Evolutionary conservation across 2,113 vertebrate species (phyloP), one percentile per base, ranked within the genome.

Genomic region (Poeciliopsis retropinna): DNA sequence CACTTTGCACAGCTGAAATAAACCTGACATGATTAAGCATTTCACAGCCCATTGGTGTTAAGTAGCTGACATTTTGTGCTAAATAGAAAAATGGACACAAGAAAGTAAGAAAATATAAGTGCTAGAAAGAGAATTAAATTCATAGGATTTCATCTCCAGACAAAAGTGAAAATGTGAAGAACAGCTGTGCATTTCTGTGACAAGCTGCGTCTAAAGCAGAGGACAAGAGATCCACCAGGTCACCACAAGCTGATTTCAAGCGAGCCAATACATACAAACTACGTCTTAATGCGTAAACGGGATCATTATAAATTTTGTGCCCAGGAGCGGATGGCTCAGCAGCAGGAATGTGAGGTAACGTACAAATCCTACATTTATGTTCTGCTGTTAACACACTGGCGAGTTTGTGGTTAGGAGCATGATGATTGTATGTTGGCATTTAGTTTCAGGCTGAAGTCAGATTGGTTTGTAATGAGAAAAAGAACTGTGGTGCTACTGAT

Each of bases 381-480:
- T 79, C 85, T 81, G 70, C 80, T 78, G 65, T 85, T 88, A 89
- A 89, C 84, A 82, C 76, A 37, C 70, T 65, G 87, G 88, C 85
- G 72, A 73, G 79, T 72, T 85, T 92, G 89, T 89, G 91, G 88
- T 92, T 70, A 9, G 25, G 77, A 77, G 71, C 72, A 89, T 82
- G 84, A 82, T 75, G 80, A 74, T 75, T 72, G 67, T 70, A 51
- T 81, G 28, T 68, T 70, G 83, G 11, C 78, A 66, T 78, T 44
- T 74, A 82, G 83, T 76, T 74, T 28, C 12, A 70, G 61, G 76
- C 77, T 79, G 68, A 81, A 71, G 72, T 47, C 81, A 68, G 64
- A 37, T 27, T 47, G 64, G 63, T 60, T 41, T 81, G 65, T 72
- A 37, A 76, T 62, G 54, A 51, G 39, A 44, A 86, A 62, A 61